phyloP scores from a whole-genome alignment of 2,797 vertebrate genomes.

The Fistularia commersonii region DNA sequence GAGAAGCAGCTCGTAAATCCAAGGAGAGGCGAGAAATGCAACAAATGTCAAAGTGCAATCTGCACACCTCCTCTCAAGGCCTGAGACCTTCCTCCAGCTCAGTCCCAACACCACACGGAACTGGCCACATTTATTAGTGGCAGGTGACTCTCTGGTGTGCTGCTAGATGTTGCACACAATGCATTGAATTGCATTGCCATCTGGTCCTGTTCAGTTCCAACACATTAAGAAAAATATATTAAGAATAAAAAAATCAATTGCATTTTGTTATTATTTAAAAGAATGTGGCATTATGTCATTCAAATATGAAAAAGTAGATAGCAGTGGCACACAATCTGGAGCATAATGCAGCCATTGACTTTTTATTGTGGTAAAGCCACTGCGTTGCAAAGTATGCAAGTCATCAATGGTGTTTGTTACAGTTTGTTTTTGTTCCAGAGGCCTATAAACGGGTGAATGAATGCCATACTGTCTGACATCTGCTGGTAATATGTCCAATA shows the following conservation, averaged over 20 bases:
- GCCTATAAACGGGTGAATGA: conserved; percentile 20
- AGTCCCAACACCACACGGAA: conserved; percentile 36
- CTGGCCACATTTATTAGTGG: conserved; percentile 60
- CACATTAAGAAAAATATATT: conserved; percentile 1
- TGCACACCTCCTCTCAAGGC: conserved; percentile 46
- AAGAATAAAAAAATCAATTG: conserved; percentile 9
- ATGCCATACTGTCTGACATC: conserved; percentile 57
- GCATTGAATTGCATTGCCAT: conserved; percentile 55
- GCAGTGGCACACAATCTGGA: conserved; percentile 14
- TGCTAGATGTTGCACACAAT: conserved; percentile 29
- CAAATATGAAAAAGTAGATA: conserved; percentile 20
- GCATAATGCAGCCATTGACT: conserved; percentile 23
- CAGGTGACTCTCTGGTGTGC: conserved; percentile 58
- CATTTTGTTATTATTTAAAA: conserved; percentile 17
- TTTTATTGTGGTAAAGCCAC: conserved; percentile 38
- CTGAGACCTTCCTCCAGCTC: conserved; percentile 24
- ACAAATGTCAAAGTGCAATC: conserved; percentile 58
- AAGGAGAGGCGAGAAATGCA: conserved; percentile 50
- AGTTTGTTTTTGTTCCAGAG: conserved; percentile 37
- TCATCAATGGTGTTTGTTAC: conserved; percentile 28
- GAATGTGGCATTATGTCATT: conserved; percentile 24
- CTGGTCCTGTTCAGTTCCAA: conserved; percentile 13
- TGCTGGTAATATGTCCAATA: conserved; percentile 55
- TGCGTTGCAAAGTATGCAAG: conserved; percentile 41
- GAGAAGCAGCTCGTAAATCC: conserved; percentile 61